phyloP scores from a whole-genome alignment of 30 jellyfish, hydroid and myxozoan species.

The Rhopilema esculentum region DNA sequence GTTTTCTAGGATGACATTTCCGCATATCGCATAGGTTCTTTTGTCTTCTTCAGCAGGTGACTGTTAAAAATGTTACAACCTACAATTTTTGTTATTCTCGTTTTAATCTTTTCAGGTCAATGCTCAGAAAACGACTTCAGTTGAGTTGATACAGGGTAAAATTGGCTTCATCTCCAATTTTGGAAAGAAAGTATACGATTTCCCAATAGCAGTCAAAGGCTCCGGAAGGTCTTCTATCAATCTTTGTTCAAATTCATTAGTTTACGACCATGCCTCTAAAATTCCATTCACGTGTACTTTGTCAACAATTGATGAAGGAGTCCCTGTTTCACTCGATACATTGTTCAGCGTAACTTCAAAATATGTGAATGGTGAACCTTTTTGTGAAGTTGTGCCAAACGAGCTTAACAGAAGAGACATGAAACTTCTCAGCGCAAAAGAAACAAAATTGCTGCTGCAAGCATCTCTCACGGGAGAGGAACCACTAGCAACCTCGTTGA shows the following conservation, averaged over 20 bases:
- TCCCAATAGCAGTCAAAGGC: background rate
- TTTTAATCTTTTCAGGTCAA: background rate
- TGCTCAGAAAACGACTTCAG: background rate
- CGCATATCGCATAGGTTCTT: too few species aligned
- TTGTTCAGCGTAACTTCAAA: slow-evolving; percentile 30
- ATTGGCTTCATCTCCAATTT: background rate
- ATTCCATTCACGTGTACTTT: slow-evolving; percentile 46
- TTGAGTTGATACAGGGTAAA: background rate
- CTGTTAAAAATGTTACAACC: background rate
- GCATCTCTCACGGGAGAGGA: slow-evolving; percentile 37
- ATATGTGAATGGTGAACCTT: slow-evolving; percentile 54
- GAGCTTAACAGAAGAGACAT: background rate
- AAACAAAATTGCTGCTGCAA: slow-evolving; percentile 8
- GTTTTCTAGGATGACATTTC: too few species aligned
- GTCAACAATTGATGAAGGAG: slow-evolving; percentile 6
- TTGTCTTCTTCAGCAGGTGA: too few species aligned
- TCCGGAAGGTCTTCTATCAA: background rate
- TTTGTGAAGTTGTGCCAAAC: slow-evolving; percentile 47
- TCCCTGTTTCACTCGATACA: background rate
- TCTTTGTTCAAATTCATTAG: background rate
- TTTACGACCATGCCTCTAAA: background rate
- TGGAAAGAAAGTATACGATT: background rate
- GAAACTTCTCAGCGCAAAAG: slow-evolving; percentile 2
- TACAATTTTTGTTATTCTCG: background rate
- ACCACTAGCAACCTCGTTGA: background rate